phyloP scores from a whole-genome alignment of 2,797 vertebrate species.

The Perodicticus potto region DNA sequence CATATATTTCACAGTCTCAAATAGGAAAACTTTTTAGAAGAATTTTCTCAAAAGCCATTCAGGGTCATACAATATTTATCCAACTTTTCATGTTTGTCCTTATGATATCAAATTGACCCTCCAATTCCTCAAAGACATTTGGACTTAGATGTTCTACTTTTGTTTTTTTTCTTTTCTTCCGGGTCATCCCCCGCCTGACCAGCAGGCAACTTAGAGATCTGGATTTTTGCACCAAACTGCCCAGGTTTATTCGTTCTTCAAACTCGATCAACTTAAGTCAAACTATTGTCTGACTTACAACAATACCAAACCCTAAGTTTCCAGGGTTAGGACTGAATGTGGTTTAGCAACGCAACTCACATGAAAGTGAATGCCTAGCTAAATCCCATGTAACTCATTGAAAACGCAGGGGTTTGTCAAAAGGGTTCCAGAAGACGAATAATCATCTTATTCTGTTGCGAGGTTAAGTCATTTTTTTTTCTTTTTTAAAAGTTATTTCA shows the following conservation, averaged over 20 bases:
- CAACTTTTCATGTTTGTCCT: neutral
- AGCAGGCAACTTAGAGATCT: constrained; percentile 19
- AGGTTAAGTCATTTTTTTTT: constrained; percentile 60
- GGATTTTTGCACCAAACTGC: neutral
- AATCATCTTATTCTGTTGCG: constrained; percentile 76
- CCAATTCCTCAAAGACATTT: constrained; percentile 29
- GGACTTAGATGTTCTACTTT: neutral
- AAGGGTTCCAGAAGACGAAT: constrained; percentile 73
- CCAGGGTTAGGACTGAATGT: constrained; percentile 72
- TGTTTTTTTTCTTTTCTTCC: constrained; percentile 21
- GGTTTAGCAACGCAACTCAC: constrained; percentile 64
- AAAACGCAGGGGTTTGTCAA: constrained; percentile 78
- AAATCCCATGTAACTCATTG: constrained; percentile 82
- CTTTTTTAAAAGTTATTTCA: constrained; percentile 12
- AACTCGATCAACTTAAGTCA: constrained; percentile 81
- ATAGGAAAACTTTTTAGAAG: constrained; percentile 26
- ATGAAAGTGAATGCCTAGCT: constrained; percentile 59
- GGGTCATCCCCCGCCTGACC: neutral
- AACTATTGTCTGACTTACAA: constrained; percentile 72
- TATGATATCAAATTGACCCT: constrained; percentile 26
- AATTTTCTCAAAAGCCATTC: constrained; percentile 10
- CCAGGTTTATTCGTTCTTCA: constrained; percentile 65
- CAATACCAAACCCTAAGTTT: constrained; percentile 67
- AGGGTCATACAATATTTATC: neutral
- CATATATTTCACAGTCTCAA: constrained; percentile 51